Conservation (phyloP, 2,888 invertebrate species). For the Cheilosia urbana region DNA sequence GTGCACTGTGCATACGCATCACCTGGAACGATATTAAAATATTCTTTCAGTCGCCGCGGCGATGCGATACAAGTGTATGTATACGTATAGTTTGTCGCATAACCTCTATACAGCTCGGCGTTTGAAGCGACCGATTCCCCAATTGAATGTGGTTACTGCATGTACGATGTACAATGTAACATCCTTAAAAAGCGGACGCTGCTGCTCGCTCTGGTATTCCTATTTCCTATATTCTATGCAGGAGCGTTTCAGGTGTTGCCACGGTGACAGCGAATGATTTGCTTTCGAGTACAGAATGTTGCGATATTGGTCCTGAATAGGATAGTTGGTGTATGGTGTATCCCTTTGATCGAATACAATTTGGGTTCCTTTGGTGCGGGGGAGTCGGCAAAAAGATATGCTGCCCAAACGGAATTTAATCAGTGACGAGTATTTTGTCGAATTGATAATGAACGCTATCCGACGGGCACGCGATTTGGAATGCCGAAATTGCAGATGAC, state of each 20-base stretch:
- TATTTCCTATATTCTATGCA: slow-evolving; percentile 15
- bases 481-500: slow-evolving; percentile 26
- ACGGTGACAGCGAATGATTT: slow-evolving; percentile 60
- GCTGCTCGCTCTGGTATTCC: neutral
- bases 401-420: slow-evolving; percentile 48
- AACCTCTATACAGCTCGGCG: slow-evolving; percentile 12
- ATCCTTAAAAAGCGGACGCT: slow-evolving; percentile 50
- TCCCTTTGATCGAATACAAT: slow-evolving; percentile 68
- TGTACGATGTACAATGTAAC: slow-evolving; percentile 36
- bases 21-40: slow-evolving; percentile 69
- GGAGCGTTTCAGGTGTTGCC: slow-evolving; percentile 51
- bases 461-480: neutral
- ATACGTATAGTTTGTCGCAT: neutral
- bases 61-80: neutral
- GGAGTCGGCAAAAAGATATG: slow-evolving; percentile 4
- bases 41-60: slow-evolving; percentile 48
- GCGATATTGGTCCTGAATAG: slow-evolving; percentile 11
- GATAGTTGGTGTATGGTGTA: slow-evolving; percentile 56
- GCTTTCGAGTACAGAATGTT: neutral
- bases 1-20: slow-evolving; percentile 45
- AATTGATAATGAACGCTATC: slow-evolving; percentile 35
- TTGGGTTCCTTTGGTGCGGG: slow-evolving; percentile 37
- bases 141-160: slow-evolving; percentile 56
- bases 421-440: slow-evolving; percentile 46
- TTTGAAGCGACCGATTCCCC: slow-evolving; percentile 20